Conservation (phyloP, 2,888 invertebrate genomes). For the Xestobium rufovillosum region DNA sequence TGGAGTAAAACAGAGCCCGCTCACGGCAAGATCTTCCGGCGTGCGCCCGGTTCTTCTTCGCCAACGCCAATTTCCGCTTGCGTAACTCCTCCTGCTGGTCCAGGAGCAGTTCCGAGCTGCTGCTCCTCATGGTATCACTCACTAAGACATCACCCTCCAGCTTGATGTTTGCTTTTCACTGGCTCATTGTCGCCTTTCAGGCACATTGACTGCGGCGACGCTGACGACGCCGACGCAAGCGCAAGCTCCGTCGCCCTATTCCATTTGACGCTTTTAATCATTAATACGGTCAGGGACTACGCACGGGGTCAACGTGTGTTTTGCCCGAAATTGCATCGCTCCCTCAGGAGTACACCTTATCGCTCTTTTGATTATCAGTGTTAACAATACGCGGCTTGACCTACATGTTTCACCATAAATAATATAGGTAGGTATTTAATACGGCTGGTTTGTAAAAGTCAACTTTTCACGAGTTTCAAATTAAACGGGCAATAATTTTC, state of each 20-base stretch:
- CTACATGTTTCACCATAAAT: too few species aligned
- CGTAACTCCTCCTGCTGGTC: conserved; percentile 65
- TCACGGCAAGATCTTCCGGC: conserved; percentile 54
- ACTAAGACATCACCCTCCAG: conserved; percentile 36
- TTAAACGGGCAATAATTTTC: too few species aligned
- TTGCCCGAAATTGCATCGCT: not conserved
- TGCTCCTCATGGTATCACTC: conserved; percentile 54
- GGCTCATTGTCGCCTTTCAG: conserved; percentile 23
- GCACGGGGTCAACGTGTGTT: conserved; percentile 13
- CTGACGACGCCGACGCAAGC: conserved; percentile 17
- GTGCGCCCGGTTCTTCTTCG: conserved; percentile 42
- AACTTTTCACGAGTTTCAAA: too few species aligned
- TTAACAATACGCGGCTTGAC: too few species aligned
- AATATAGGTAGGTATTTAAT: too few species aligned
- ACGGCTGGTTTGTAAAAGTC: too few species aligned
- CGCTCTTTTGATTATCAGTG: too few species aligned
- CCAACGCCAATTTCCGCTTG: conserved; percentile 51
- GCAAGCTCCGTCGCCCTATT: conserved; percentile 22
- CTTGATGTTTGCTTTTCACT: conserved; percentile 18
- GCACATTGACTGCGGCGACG: conserved; percentile 21
- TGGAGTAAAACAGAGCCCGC: conserved; percentile 63
- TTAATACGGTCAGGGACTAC: too few species aligned
- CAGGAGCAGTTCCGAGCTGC: conserved; percentile 70
- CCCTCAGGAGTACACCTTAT: too few species aligned
- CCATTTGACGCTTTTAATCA: conserved; percentile 26